Evolutionary conservation across 2,888 invertebrate genomes (phyloP).

Genomic region (Nomada ferruginata): DNA sequence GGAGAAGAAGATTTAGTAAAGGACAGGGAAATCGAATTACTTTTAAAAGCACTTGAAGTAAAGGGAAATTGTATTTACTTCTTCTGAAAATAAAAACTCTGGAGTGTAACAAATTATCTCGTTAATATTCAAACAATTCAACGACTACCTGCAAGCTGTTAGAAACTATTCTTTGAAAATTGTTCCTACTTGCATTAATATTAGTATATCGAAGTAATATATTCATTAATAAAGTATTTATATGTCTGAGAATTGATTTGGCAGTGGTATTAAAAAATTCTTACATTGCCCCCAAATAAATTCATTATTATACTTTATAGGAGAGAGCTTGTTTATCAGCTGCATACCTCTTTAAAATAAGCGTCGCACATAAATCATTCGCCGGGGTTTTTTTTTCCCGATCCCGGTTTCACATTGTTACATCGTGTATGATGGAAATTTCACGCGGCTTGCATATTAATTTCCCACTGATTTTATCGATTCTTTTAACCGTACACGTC

Average conservation of each 20-base stretch:
- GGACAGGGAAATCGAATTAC: no score
- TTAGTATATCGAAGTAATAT: no score
- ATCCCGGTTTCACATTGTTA: conserved; percentile 33
- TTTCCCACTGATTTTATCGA: conserved; percentile 35
- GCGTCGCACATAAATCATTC: conserved; percentile 15
- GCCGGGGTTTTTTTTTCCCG: no score
- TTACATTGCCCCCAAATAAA: conserved; percentile 10
- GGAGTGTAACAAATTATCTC: no score
- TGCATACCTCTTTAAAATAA: conserved; percentile 1
- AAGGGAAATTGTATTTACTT: no score
- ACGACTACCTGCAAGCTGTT: no score
- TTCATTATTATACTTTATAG: conserved; percentile 26
- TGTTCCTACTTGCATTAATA: no score
- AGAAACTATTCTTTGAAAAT: no score
- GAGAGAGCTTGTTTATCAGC: conserved; percentile 11
- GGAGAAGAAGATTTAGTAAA: no score
- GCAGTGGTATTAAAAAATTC: background rate
- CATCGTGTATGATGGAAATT: conserved; percentile 18
- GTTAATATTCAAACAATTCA: no score
- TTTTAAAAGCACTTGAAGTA: no score
- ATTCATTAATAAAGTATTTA: background rate
- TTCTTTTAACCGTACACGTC: conserved; percentile 13
- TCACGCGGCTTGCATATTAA: conserved; percentile 22
- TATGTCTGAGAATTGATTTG: background rate
- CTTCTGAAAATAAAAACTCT: no score